Percentiles rank a stretch among this genome's conserved stretches.
phyloP scores from a whole-genome alignment of 2,113 vertebrate genomes.

The Cebidichthys violaceus region DNA sequence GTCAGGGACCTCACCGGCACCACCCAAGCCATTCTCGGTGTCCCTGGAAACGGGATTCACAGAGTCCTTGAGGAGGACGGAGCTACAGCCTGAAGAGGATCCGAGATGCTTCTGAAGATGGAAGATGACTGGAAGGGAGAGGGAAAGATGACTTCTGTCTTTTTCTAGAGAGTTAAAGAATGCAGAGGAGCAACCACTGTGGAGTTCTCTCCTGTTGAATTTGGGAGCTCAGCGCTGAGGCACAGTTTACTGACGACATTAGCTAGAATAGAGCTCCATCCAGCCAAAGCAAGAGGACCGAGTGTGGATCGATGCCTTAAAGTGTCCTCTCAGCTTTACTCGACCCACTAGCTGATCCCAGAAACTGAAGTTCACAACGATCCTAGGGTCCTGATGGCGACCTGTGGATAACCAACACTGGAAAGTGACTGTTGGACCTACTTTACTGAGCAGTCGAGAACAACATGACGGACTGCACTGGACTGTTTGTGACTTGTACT shows the following conservation, averaged over 20 bases:
- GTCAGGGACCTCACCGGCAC: conserved; percentile 88
- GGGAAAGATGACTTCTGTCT: not conserved
- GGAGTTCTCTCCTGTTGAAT: not conserved
- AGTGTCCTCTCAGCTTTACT: conserved; percentile 41
- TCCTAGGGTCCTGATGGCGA: not conserved
- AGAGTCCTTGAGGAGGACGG: conserved; percentile 90
- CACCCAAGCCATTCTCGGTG: conserved; percentile 81
- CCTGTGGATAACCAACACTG: not conserved
- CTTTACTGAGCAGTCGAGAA: conserved; percentile 15
- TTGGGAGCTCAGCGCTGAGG: not conserved
- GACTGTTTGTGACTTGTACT: not conserved
- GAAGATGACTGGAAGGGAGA: not conserved
- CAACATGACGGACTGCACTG: too few species aligned
- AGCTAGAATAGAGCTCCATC: not conserved
- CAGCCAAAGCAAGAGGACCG: not conserved
- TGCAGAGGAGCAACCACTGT: not conserved
- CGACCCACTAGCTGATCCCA: conserved; percentile 5
- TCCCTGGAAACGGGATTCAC: conserved; percentile 92
- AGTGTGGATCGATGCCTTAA: conserved; percentile 56
- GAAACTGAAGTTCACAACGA: conserved; percentile 8
- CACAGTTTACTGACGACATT: not conserved
- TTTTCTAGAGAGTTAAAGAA: not conserved
- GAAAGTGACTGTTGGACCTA: conserved; percentile 3
- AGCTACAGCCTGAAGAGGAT: conserved; percentile 37
- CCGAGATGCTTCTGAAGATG: not conserved